A percentile compares a stretch with the other conserved stretches of the same genome.
These are phyloP conservation scores for Polyploca ridens DNA, from an alignment of 2,888 invertebrate species.

Conservation along the genomic window DNA sequence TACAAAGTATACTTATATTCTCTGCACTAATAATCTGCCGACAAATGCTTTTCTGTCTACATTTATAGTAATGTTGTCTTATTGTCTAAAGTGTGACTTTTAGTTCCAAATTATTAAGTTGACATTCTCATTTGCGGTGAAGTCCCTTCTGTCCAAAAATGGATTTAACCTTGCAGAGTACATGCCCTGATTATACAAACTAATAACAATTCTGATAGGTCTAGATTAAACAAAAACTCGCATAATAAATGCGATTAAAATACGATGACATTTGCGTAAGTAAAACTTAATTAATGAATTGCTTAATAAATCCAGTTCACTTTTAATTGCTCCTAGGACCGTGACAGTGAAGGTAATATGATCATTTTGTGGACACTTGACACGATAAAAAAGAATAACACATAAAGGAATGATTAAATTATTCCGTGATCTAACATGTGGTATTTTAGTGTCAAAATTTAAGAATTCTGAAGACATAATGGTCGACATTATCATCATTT, in stretches of 20 bases:
- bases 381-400: neutral
- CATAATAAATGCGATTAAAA: neutral
- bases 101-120: neutral
- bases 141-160: too few relatives aligned
- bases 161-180: too few relatives aligned
- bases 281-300: neutral
- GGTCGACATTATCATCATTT: too few relatives aligned
- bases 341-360: neutral
- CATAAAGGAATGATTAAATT: neutral
- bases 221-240: neutral
- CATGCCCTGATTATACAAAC: too few relatives aligned
- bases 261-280: neutral
- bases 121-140: neutral
- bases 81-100: neutral
- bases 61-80: too few relatives aligned
- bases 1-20: neutral
- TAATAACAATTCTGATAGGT: too few relatives aligned
- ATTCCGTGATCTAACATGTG: neutral
- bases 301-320: neutral
- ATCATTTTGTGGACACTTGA: neutral
- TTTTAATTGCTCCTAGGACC: neutral
- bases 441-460: neutral
- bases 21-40: too few relatives aligned
- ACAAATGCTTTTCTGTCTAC: too few relatives aligned
- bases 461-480: too few relatives aligned